These are phyloP conservation scores for Tetranychus piercei DNA, from an alignment of 2,888 invertebrate genomes.

Conservation along the genomic window DNA sequence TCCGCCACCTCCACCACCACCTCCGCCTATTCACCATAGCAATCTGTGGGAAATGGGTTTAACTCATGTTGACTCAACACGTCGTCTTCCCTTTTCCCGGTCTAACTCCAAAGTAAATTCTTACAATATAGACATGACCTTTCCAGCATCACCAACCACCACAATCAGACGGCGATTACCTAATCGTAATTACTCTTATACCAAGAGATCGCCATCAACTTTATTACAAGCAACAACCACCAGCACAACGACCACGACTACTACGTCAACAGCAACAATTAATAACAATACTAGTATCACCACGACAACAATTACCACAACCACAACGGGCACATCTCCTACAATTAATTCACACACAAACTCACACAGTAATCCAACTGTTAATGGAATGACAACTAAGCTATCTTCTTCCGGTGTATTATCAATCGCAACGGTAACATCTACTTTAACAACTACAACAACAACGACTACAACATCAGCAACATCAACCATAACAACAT, in stretches of 20 bases:
- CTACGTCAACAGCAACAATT: not conserved
- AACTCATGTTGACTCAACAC: not conserved
- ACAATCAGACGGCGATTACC: slow-evolving; percentile 7
- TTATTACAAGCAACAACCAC: not conserved
- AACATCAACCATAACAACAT: not conserved
- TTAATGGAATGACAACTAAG: not conserved
- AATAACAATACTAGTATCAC: not conserved
- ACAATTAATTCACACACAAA: not conserved
- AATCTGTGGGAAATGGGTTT: slow-evolving; percentile 8
- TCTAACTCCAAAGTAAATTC: not conserved
- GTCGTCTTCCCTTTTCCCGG: slow-evolving; percentile 8
- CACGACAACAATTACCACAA: not conserved
- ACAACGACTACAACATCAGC: not conserved
- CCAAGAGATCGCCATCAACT: not conserved
- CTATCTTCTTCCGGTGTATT: not conserved
- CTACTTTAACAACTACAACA: not conserved
- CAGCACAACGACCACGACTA: not conserved
- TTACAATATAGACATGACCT: not conserved
- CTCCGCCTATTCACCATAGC: slow-evolving; percentile 7
- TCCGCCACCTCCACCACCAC: slow-evolving; percentile 15
- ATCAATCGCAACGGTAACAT: not conserved
- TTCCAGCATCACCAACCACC: not conserved
- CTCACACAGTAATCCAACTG: not conserved
- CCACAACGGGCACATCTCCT: not conserved
- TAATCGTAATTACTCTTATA: slow-evolving; percentile 2